Evolutionary conservation across 2,113 vertebrate species (phyloP).

Genomic region (Antechinus stuartii): DNA sequence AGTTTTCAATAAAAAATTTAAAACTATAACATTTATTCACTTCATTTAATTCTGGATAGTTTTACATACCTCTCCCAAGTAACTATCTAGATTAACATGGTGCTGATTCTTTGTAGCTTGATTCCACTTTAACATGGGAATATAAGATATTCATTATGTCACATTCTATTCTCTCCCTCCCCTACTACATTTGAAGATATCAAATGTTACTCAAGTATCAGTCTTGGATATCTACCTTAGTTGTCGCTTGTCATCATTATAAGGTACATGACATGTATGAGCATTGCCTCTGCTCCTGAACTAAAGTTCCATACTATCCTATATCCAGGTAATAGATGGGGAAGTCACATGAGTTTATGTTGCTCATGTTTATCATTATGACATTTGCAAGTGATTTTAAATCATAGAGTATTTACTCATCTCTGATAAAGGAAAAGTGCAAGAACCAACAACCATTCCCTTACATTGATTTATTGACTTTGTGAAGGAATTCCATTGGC

Average conservation of each 20-base stretch:
- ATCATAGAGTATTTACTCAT: background rate
- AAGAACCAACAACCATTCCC: background rate
- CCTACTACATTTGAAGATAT: background rate
- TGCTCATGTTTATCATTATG: background rate
- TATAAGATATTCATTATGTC: background rate
- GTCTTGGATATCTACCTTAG: background rate
- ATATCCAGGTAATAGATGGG: background rate
- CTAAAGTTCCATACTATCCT: background rate
- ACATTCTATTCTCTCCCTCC: background rate
- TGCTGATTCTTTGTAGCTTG: background rate
- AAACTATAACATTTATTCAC: background rate
- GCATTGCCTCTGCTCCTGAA: background rate
- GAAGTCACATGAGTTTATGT: background rate
- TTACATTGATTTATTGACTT: background rate
- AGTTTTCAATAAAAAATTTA: slow-evolving; percentile 50
- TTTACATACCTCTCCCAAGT: background rate
- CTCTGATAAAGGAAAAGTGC: background rate
- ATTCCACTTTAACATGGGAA: background rate
- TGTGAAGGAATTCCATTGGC: background rate
- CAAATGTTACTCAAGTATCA: background rate
- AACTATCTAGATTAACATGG: background rate
- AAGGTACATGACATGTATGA: background rate
- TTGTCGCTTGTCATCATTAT: background rate
- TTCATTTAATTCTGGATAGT: background rate
- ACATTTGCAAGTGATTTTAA: background rate